These are phyloP conservation scores for Acanthosepion pharaonis DNA, from an alignment of 2,888 invertebrate species.

Conservation along the genomic window DNA sequence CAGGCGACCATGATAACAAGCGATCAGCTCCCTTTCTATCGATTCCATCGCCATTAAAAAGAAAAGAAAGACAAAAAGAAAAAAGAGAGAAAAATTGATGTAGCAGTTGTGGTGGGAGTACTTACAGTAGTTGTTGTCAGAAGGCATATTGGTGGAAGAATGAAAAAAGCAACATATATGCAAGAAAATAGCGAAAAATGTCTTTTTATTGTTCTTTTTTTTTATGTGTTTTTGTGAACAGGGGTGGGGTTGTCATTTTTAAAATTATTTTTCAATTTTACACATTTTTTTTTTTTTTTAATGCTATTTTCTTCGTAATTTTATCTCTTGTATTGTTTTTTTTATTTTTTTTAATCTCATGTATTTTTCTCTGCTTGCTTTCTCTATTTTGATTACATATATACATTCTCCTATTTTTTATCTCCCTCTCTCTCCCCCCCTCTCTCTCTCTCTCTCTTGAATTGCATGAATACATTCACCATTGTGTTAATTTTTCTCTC, in stretches of 20 bases:
- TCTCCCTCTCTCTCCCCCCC: too few species aligned
- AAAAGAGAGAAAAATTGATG: background rate
- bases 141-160: conserved; percentile 33
- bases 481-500: background rate
- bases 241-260: background rate
- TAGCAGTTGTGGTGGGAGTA: background rate
- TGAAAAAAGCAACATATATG: background rate
- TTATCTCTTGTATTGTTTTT: too few species aligned
- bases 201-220: background rate
- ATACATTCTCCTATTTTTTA: fast-evolving
- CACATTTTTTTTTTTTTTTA: too few species aligned
- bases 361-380: too few species aligned
- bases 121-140: background rate
- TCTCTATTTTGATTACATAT: too few species aligned
- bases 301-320: too few species aligned
- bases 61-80: background rate
- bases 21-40: background rate
- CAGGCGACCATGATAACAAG: background rate
- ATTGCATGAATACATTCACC: too few species aligned
- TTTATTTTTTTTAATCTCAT: too few species aligned
- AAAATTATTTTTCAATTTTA: too few species aligned
- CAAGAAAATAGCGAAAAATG: background rate
- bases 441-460: too few species aligned
- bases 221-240: background rate
- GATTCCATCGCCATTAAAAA: background rate